Conservation (phyloP, 2,113 vertebrate species). For the Cettia cetti region DNA sequence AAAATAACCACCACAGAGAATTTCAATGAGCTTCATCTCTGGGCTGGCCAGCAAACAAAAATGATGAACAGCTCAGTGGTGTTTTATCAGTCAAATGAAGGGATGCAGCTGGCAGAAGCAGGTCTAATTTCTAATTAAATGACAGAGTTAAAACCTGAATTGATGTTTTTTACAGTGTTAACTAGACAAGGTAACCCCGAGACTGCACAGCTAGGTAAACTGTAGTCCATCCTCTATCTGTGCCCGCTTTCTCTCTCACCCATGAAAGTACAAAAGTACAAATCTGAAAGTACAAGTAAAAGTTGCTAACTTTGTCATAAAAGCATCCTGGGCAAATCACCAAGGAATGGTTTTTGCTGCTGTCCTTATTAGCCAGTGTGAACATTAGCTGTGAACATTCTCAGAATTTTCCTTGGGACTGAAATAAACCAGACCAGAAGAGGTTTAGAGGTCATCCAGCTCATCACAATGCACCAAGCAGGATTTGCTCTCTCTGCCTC, state of each 20-base stretch:
- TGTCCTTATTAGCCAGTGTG: not conserved
- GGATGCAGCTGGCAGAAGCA: not conserved
- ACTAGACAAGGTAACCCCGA: not conserved
- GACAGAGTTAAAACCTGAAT: not conserved
- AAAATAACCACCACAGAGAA: not conserved
- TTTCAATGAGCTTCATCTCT: constrained; percentile 13
- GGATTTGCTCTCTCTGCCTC: not conserved
- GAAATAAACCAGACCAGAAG: not conserved
- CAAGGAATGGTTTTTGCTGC: not conserved
- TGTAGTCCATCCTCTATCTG: not conserved
- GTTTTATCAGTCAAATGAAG: not conserved
- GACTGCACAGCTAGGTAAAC: not conserved
- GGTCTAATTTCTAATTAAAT: constrained; percentile 30
- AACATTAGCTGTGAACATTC: not conserved
- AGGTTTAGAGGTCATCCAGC: not conserved
- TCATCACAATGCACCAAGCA: not conserved
- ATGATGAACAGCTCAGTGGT: not conserved
- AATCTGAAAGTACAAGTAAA: not conserved
- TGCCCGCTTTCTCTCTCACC: not conserved
- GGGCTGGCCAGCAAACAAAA: not conserved
- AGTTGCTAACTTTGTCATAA: not conserved
- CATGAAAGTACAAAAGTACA: not conserved
- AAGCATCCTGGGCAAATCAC: not conserved
- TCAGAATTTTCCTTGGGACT: not conserved
- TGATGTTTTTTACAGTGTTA: not conserved